Evolutionary conservation across 2,797 vertebrate genomes (phyloP).

Genomic region (Tiaroga cobitis): DNA sequence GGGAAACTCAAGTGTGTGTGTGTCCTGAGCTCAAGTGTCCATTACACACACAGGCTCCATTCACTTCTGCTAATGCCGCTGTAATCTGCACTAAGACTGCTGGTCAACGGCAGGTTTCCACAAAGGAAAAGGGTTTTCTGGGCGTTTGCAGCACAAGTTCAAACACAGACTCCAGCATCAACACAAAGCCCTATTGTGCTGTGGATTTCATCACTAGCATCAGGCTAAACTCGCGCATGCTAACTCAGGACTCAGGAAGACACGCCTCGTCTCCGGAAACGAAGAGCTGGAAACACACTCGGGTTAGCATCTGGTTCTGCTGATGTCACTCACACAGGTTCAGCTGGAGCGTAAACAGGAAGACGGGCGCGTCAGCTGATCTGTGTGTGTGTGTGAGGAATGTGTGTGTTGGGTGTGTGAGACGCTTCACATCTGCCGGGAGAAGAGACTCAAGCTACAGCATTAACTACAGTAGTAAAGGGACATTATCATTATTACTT

Average conservation of each 20-base stretch:
- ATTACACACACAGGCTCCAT: background rate
- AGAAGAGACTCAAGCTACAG: background rate
- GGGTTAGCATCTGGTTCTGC: background rate
- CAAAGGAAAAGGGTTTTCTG: background rate
- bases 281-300: background rate
- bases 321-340: background rate
- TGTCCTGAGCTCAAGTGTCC: background rate
- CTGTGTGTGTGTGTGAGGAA: too few species aligned
- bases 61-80: background rate
- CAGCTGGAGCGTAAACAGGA: background rate
- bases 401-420: background rate
- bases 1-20: background rate
- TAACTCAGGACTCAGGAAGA: constrained; percentile 1
- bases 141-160: too few species aligned
- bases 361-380: background rate
- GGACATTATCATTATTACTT: too few species aligned
- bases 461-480: too few species aligned
- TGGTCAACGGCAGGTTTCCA: background rate
- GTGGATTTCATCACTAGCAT: background rate
- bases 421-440: background rate
- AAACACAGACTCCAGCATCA: background rate
- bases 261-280: background rate
- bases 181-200: background rate
- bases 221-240: background rate
- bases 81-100: background rate